Percentiles rank a stretch among this genome's conserved stretches.
These are phyloP conservation scores for Tupaia tana DNA, from an alignment of 2,113 vertebrate genomes.

Conservation along the genomic window DNA sequence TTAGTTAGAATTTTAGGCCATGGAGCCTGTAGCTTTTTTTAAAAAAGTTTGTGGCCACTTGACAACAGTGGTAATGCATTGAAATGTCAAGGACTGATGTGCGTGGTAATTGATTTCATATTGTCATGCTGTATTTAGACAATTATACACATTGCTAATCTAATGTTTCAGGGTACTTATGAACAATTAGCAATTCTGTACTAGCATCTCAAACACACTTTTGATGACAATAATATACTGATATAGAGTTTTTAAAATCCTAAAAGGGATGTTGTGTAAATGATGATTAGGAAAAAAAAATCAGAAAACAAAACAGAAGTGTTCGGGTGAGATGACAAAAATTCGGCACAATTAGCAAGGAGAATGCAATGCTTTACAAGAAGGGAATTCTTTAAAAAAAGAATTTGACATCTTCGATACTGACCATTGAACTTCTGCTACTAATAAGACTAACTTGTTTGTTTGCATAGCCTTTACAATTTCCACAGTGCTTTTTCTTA, in stretches of 20 bases:
- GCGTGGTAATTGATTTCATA: slow-evolving; percentile 77
- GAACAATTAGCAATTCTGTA: slow-evolving; percentile 70
- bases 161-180: slow-evolving; percentile 78
- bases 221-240: slow-evolving; percentile 1
- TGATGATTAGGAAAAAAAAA: slow-evolving; percentile 42
- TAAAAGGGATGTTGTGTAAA: slow-evolving; percentile 38
- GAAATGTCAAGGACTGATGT: slow-evolving; percentile 71
- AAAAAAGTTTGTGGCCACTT: slow-evolving; percentile 57
- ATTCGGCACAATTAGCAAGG: slow-evolving; percentile 27
- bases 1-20: not conserved
- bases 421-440: not conserved
- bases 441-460: not conserved
- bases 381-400: slow-evolving; percentile 33
- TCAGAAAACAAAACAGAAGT: slow-evolving; percentile 32
- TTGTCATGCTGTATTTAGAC: slow-evolving; percentile 76
- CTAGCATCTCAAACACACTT: slow-evolving; percentile 64
- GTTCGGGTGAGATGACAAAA: not conserved
- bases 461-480: not conserved
- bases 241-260: slow-evolving; percentile 52
- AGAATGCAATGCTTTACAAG: slow-evolving; percentile 53
- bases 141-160: slow-evolving; percentile 80
- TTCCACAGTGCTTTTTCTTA: not conserved
- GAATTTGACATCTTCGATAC: not conserved
- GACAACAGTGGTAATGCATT: slow-evolving; percentile 9
- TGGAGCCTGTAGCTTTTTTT: not conserved